Percentiles rank a stretch among this genome's conserved stretches.
These are phyloP conservation scores for Nasalis larvatus DNA, from an alignment of 2,113 vertebrate genomes.

Conservation along the genomic window DNA sequence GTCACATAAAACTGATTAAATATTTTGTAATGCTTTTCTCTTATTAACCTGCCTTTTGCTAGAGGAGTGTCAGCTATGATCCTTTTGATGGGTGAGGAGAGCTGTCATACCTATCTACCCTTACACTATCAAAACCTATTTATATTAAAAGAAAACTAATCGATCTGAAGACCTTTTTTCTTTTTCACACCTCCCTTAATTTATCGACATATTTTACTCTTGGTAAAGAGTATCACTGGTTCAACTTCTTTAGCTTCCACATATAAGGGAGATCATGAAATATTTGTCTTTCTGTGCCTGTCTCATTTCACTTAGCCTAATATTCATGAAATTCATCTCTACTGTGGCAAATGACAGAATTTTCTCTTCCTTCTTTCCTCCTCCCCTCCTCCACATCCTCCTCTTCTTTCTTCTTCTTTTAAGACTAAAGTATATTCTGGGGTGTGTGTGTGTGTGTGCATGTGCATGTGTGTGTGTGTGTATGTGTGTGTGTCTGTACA, in stretches of 20 bases:
- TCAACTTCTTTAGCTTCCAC: neutral
- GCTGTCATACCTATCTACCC: neutral
- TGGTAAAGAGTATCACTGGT: neutral
- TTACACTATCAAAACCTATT: neutral
- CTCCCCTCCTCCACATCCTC: neutral
- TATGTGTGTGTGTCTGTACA: neutral
- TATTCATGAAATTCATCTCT: neutral
- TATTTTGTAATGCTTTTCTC: neutral
- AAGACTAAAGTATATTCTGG: neutral
- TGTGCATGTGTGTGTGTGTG: neutral
- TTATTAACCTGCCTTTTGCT: neutral
- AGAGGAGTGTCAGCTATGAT: neutral
- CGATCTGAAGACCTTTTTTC: neutral
- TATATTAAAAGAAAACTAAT: neutral
- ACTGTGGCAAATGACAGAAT: neutral
- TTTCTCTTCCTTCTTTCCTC: neutral
- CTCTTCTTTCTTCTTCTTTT: neutral
- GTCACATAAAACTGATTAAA: neutral
- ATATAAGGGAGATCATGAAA: neutral
- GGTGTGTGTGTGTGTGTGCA: neutral
- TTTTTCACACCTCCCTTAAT: neutral
- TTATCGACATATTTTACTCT: neutral
- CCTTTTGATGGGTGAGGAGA: neutral
- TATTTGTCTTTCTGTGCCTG: too few species aligned
- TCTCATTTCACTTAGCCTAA: neutral